phyloP scores from a whole-genome alignment of 1,140 invertebrate genomes.

The Rhynchophorus ferrugineus region DNA sequence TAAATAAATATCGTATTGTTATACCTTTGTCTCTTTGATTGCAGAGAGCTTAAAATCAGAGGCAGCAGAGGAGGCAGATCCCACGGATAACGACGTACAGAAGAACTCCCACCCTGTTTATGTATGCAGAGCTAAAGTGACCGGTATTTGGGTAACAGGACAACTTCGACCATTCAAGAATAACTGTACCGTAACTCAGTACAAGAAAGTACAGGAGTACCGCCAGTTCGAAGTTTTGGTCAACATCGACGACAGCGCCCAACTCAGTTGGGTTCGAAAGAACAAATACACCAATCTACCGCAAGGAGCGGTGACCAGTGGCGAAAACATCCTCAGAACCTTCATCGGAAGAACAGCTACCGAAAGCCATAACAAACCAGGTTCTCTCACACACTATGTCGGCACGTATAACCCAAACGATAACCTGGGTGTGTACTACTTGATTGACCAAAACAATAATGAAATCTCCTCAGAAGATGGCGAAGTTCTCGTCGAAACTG shows the following conservation, averaged over 20 bases:
- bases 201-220: conserved; percentile 51
- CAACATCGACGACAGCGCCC: conserved; percentile 67
- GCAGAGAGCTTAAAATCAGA: conserved; percentile 15
- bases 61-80: conserved; percentile 9
- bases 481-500: conserved; percentile 68
- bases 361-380: conserved; percentile 38
- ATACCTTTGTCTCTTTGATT: conserved; percentile 4
- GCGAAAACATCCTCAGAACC: conserved; percentile 40
- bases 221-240: conserved; percentile 64
- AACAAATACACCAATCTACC: conserved; percentile 54
- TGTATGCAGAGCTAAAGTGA: conserved; percentile 62
- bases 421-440: conserved; percentile 56
- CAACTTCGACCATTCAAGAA: conserved; percentile 47
- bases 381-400: conserved; percentile 52
- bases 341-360: conserved; percentile 47
- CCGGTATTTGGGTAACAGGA: conserved; percentile 63
- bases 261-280: conserved; percentile 65
- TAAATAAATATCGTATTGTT: too few relatives aligned
- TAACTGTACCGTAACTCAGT: conserved; percentile 57
- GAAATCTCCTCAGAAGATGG: conserved; percentile 52
- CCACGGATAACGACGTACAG: conserved; percentile 12
- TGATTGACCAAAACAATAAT: conserved; percentile 55
- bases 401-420: conserved; percentile 57
- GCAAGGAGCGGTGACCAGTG: conserved; percentile 57
- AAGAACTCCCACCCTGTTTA: conserved; percentile 45